These are phyloP conservation scores for Tichodroma muraria DNA, from an alignment of 2,113 vertebrate species.

Conservation along the genomic window DNA sequence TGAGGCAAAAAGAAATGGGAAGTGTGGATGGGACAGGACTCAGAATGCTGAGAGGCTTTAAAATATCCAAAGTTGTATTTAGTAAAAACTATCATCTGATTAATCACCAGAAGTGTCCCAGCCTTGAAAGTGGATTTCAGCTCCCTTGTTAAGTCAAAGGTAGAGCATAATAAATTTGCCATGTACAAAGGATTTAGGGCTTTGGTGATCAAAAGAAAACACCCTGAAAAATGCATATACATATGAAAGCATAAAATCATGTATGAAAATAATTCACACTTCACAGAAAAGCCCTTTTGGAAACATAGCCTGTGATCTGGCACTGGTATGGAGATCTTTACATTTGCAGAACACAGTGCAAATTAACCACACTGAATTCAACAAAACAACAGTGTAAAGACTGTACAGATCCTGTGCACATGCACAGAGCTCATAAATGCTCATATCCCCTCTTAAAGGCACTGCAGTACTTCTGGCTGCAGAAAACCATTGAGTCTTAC, in stretches of 20 bases:
- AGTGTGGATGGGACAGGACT: background rate
- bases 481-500: background rate
- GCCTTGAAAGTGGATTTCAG: background rate
- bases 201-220: constrained; percentile 6
- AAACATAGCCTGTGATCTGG: background rate
- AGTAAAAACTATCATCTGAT: background rate
- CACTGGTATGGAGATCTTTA: background rate
- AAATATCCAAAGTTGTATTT: background rate
- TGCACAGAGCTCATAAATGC: background rate
- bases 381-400: background rate
- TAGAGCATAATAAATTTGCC: background rate
- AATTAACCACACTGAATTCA: background rate
- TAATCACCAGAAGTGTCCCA: background rate
- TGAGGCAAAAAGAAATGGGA: background rate
- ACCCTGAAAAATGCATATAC: background rate
- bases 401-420: background rate
- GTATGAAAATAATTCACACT: background rate
- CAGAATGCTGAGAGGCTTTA: background rate
- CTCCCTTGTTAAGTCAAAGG: background rate
- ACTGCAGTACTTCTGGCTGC: background rate
- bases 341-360: background rate
- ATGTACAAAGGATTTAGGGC: background rate
- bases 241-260: background rate
- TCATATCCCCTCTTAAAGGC: background rate
- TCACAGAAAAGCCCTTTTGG: background rate